Conservation (phyloP, 2,888 invertebrate species). For the Tineola bisselliella region DNA sequence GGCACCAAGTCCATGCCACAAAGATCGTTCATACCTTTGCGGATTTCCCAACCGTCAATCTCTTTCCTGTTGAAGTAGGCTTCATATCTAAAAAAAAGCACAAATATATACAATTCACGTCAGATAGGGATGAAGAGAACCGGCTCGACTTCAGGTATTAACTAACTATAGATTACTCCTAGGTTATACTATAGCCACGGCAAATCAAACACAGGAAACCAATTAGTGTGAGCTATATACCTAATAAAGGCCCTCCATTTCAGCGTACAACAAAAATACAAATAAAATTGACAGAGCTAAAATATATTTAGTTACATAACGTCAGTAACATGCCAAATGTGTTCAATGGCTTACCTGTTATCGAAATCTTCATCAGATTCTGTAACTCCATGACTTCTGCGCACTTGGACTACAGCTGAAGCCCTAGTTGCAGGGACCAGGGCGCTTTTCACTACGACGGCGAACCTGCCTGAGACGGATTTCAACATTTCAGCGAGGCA, state of each 20-base stretch:
- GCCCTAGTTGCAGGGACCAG: conserved; percentile 41
- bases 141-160: no score
- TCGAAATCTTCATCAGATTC: conserved; percentile 91
- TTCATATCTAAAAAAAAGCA: conserved; percentile 72
- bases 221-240: not conserved
- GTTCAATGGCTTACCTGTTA: conserved; percentile 58
- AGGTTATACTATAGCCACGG: no score
- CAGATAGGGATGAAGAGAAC: not conserved
- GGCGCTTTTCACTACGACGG: conserved; percentile 49
- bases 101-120: no score
- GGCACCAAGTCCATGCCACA: conserved; percentile 92
- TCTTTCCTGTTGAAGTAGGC: conserved; percentile 85
- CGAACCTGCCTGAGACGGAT: conserved; percentile 50
- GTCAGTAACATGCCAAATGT: conserved; percentile 29
- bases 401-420: conserved; percentile 37
- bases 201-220: not conserved
- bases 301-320: conserved; percentile 50
- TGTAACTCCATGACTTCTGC: conserved; percentile 55
- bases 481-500: conserved; percentile 48
- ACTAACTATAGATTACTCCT: no score
- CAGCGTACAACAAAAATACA: not conserved
- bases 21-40: conserved; percentile 90
- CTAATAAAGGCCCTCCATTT: not conserved
- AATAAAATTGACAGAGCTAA: not conserved
- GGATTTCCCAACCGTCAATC: conserved; percentile 94